A percentile compares a stretch with the other conserved stretches of the same genome.
Evolutionary conservation across 2,113 vertebrate species (phyloP).

Genomic region (Microtus pennsylvanicus): DNA sequence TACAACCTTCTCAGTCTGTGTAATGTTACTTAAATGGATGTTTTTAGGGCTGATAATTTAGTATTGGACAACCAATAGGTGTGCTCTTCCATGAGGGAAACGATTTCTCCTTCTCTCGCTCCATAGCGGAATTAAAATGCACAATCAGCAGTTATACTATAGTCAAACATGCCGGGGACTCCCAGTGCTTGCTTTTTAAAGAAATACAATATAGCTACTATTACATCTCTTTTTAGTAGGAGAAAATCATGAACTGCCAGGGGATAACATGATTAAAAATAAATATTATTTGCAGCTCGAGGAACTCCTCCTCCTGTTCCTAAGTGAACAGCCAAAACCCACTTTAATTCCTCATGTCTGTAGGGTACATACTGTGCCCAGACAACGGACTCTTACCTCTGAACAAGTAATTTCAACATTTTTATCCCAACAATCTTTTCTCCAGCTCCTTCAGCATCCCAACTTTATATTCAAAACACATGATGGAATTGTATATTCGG

Average conservation of each 20-base stretch:
- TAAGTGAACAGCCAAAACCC: neutral
- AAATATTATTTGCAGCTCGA: neutral
- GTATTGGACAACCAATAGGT: neutral
- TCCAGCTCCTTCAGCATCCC: neutral
- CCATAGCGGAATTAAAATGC: neutral
- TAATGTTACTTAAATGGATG: neutral
- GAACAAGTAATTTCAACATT: neutral
- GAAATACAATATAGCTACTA: neutral
- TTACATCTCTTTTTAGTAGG: neutral
- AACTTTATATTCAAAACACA: neutral
- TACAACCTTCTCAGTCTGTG: neutral
- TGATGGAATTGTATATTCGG: neutral
- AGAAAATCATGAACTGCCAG: neutral
- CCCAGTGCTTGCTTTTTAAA: neutral
- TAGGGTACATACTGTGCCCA: neutral
- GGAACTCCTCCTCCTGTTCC: neutral
- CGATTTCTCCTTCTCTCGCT: neutral
- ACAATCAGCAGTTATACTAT: neutral
- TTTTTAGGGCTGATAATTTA: neutral
- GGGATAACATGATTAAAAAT: neutral
- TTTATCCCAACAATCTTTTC: slow-evolving; percentile 2
- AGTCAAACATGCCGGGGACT: neutral
- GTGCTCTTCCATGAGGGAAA: neutral
- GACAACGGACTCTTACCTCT: neutral
- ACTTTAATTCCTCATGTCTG: neutral